phyloP scores from a whole-genome alignment of 2,888 invertebrate genomes.

The Miltochrista miniata region DNA sequence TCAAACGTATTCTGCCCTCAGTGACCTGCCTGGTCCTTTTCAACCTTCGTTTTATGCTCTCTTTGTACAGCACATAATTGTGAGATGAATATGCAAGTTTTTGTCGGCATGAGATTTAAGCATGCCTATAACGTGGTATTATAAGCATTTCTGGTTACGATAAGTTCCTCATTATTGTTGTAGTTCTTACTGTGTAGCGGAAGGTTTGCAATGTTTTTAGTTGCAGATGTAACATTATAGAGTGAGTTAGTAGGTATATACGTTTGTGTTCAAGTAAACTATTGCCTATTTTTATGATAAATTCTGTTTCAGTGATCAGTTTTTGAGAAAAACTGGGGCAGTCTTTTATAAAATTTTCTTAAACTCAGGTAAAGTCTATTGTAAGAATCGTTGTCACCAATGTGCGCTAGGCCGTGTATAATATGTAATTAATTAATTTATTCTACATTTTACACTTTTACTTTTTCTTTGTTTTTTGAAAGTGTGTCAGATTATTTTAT shows the following conservation, averaged over 20 bases:
- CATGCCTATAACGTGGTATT: constrained; percentile 28
- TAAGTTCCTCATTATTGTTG: constrained; percentile 37
- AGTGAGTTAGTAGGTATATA: background rate
- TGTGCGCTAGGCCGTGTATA: too few species aligned
- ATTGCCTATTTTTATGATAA: too few species aligned
- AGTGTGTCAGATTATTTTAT: too few species aligned
- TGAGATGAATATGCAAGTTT: constrained; percentile 28
- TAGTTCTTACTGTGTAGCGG: constrained; percentile 21
- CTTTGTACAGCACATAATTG: constrained; percentile 32
- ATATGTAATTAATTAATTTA: too few species aligned
- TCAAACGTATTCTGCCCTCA: constrained; percentile 21
- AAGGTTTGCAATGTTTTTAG: constrained; percentile 20
- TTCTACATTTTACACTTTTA: too few species aligned
- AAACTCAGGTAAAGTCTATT: too few species aligned
- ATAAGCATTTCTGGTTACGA: constrained; percentile 35
- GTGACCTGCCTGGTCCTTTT: constrained; percentile 25
- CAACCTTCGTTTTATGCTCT: constrained; percentile 23
- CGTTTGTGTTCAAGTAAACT: too few species aligned
- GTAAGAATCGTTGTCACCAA: too few species aligned
- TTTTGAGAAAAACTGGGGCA: too few species aligned
- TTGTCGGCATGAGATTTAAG: constrained; percentile 38
- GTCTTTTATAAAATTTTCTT: too few species aligned
- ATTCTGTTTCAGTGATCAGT: too few species aligned
- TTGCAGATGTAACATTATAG: constrained; percentile 8
- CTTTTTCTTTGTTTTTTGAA: too few species aligned